Conservation (phyloP, 2,113 vertebrate species). For the Morone saxatilis region DNA sequence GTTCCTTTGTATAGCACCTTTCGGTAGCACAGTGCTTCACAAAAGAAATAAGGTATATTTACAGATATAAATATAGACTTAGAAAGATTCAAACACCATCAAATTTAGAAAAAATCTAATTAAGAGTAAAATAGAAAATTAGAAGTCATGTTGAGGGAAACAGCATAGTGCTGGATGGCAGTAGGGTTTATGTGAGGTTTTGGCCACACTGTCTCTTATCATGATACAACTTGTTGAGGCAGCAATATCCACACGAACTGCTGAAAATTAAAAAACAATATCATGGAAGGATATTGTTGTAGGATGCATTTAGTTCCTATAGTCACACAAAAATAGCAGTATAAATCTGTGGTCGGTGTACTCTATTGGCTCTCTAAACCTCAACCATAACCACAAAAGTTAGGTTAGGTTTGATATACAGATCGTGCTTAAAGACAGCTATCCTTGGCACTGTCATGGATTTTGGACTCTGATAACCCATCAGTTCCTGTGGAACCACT, state of each 20-base stretch:
- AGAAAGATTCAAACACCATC: not conserved
- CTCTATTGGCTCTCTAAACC: slow-evolving; percentile 21
- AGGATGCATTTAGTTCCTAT: slow-evolving; percentile 21
- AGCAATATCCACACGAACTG: not conserved
- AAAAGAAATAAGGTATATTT: not conserved
- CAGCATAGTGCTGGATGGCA: not conserved
- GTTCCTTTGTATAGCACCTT: not conserved
- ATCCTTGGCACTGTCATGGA: not conserved
- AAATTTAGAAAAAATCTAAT: not conserved
- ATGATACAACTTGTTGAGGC: slow-evolving; percentile 24
- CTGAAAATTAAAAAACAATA: slow-evolving; percentile 15
- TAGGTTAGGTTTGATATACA: slow-evolving; percentile 21
- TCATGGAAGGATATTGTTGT: not conserved
- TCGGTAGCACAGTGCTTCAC: not conserved
- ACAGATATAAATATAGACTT: not conserved
- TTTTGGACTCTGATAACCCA: slow-evolving; percentile 15
- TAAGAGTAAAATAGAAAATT: not conserved
- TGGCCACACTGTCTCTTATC: slow-evolving; percentile 11
- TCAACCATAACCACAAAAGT: slow-evolving; percentile 43
- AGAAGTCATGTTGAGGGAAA: not conserved
- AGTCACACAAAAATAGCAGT: slow-evolving; percentile 11
- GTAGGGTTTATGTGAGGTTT: not conserved
- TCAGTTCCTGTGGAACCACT: slow-evolving; percentile 25
- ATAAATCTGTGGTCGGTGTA: slow-evolving; percentile 11
- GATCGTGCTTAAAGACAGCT: slow-evolving; percentile 16